phyloP scores from a whole-genome alignment of 2,113 vertebrate species.

The Myotis brandtii region DNA sequence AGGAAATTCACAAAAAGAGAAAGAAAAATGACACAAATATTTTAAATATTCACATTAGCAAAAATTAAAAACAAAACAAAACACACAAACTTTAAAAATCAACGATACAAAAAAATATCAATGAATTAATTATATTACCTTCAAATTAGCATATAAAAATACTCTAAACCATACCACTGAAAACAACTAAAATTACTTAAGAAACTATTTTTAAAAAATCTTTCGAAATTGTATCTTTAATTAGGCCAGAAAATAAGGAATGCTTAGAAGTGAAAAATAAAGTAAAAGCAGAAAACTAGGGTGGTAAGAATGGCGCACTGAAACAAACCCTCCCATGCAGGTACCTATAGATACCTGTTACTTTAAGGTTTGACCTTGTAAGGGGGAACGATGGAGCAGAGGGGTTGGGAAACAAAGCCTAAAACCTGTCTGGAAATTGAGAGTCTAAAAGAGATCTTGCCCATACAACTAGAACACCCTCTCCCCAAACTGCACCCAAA shows the following conservation, averaged over 20 bases:
- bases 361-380: background rate
- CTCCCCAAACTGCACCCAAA: background rate
- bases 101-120: background rate
- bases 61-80: background rate
- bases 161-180: background rate
- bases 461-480: background rate
- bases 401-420: background rate
- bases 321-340: slow-evolving; percentile 15
- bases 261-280: slow-evolving; percentile 42
- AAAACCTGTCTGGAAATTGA: background rate
- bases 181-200: background rate
- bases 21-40: background rate
- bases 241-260: background rate
- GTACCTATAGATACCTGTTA: background rate
- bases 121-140: background rate
- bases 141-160: slow-evolving; percentile 48
- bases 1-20: background rate
- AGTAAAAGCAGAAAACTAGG: slow-evolving; percentile 1
- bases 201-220: slow-evolving; percentile 45
- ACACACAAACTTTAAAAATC: background rate
- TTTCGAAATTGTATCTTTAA: slow-evolving; percentile 31
- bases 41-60: slow-evolving; percentile 19
- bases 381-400: background rate
- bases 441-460: background rate
- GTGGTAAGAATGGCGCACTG: background rate